A percentile compares a stretch with the other conserved stretches of the same genome.
Conservation (phyloP, 1,140 invertebrate species). For the Pollicipes pollicipes region DNA sequence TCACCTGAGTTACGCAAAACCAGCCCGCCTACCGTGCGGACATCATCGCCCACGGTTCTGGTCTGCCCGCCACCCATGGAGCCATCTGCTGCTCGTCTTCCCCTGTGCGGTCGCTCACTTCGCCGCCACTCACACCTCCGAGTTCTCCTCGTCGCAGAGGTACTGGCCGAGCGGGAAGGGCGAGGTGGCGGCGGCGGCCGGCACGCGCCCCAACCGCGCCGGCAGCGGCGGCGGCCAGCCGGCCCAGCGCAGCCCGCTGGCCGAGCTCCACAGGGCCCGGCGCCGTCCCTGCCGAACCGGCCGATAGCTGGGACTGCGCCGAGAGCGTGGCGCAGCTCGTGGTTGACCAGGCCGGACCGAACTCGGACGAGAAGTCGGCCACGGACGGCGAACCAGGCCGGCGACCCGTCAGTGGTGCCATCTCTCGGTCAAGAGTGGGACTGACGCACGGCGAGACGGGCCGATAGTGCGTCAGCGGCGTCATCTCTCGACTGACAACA, state of each 20-base stretch:
- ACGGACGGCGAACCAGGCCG: no score
- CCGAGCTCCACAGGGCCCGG: neutral
- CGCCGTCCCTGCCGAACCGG: no score
- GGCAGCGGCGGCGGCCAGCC: no score
- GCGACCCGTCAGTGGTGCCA: neutral
- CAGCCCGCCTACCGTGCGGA: no score
- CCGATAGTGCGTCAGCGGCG: neutral
- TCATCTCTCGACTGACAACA: no score
- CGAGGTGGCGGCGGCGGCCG: no score
- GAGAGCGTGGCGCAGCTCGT: neutral
- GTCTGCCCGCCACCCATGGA: no score
- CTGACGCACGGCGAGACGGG: neutral
- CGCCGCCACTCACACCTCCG: neutral
- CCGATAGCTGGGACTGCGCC: neutral
- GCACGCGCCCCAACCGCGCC: no score
- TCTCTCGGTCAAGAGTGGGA: neutral
- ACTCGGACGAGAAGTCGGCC: neutral
- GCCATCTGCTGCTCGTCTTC: no score
- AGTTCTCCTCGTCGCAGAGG: neutral
- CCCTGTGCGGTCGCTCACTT: no score
- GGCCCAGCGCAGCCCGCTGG: neutral
- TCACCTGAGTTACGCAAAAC: no score
- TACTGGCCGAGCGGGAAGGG: neutral
- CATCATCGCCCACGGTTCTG: no score
- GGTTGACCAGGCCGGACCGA: neutral